Evolutionary conservation across 30 jellyfish, hydroid and myxozoan species (phyloP).

Genomic region (Cassiopea xamachana): DNA sequence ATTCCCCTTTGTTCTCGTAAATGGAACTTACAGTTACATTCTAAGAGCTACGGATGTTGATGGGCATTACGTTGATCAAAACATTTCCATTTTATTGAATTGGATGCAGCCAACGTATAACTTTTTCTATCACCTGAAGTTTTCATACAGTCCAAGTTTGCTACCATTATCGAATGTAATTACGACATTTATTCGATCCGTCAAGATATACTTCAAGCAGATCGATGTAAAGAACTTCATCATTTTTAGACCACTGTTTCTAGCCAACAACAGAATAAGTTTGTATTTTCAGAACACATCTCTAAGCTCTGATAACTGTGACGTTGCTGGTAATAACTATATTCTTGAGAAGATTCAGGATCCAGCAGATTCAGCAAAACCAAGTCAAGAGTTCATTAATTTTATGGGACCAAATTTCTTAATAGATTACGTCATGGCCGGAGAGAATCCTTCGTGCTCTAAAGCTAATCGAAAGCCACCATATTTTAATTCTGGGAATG

Average conservation of each 20-base stretch:
- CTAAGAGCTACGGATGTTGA: conserved; percentile 70
- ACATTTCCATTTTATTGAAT: conserved; percentile 3
- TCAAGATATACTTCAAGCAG: conserved; percentile 62
- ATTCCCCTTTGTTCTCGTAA: conserved; percentile 56
- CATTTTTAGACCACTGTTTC: conserved; percentile 51
- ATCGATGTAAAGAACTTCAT: conserved; percentile 38
- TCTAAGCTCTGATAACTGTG: conserved; percentile 63
- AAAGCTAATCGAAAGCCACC: conserved; percentile 67
- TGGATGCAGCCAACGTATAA: conserved; percentile 66
- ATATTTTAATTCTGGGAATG: conserved; percentile 26
- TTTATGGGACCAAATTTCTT: conserved; percentile 77
- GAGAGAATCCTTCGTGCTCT: conserved; percentile 53
- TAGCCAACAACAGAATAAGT: conserved; percentile 34
- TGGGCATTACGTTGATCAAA: conserved; percentile 41
- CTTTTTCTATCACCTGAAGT: conserved; percentile 35
- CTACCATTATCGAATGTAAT: conserved; percentile 65
- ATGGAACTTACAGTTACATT: conserved; percentile 14
- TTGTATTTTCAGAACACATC: conserved; percentile 72
- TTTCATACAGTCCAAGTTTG: conserved; percentile 14
- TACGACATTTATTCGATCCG: conserved; percentile 22
- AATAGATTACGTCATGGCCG: conserved; percentile 42
- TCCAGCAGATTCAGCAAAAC: conserved; percentile 26
- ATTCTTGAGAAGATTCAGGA: conserved; percentile 41
- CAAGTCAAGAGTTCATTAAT: conserved; percentile 23
- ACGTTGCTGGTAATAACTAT: conserved; percentile 32